Evolutionary conservation across 2,888 invertebrate species (phyloP).

Genomic region (Augochlorella aurata): DNA sequence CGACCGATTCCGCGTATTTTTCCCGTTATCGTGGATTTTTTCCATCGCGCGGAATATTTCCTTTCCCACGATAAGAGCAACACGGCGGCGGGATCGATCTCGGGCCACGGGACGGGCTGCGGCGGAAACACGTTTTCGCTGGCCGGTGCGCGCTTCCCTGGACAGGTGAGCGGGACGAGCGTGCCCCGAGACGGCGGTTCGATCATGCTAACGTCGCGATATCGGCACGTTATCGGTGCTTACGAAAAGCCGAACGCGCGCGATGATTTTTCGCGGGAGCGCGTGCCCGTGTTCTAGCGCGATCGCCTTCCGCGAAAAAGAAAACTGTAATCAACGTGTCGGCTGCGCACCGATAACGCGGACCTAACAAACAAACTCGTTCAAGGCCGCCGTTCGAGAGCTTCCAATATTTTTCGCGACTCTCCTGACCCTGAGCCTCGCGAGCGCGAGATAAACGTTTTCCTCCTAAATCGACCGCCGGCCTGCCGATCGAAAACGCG

Average conservation of each 20-base stretch:
- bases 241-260: slow-evolving; percentile 38
- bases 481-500: neutral
- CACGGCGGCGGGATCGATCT: neutral
- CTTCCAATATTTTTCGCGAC: slow-evolving; percentile 67
- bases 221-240: slow-evolving; percentile 38
- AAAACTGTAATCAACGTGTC: slow-evolving; percentile 50
- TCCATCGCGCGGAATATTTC: slow-evolving; percentile 47
- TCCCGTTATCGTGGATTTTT: slow-evolving; percentile 52
- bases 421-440: slow-evolving; percentile 58
- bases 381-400: slow-evolving; percentile 66
- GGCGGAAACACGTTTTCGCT: neutral
- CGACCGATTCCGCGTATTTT: slow-evolving; percentile 59
- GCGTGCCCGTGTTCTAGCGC: slow-evolving; percentile 25
- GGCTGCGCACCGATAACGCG: slow-evolving; percentile 63
- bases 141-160: neutral
- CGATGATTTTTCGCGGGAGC: slow-evolving; percentile 35
- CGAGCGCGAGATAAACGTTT: neutral
- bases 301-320: slow-evolving; percentile 56
- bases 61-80: slow-evolving; percentile 23
- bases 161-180: neutral
- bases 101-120: neutral
- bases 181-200: neutral
- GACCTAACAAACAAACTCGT: slow-evolving; percentile 69
- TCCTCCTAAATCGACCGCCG: neutral
- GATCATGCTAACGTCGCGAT: neutral